Evolutionary conservation across 2,113 vertebrate species (phyloP).

Genomic region (Delphinapterus leucas): DNA sequence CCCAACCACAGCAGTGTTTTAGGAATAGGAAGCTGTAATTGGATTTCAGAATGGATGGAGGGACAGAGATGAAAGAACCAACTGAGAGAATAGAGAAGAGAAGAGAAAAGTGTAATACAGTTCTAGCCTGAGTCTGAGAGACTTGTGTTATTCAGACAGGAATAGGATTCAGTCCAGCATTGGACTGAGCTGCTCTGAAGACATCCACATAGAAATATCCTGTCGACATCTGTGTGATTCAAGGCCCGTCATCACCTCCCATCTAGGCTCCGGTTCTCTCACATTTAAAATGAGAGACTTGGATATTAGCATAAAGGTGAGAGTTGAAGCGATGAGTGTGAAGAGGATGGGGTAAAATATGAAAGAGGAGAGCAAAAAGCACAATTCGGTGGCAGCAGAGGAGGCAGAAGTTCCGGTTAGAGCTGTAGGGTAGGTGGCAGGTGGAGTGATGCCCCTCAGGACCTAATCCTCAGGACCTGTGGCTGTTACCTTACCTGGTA

Average conservation of each 20-base stretch:
- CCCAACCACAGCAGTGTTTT: neutral
- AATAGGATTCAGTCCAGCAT: neutral
- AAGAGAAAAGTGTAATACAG: neutral
- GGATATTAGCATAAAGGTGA: neutral
- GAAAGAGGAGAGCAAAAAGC: neutral
- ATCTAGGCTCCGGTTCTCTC: neutral
- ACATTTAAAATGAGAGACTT: neutral
- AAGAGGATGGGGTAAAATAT: neutral
- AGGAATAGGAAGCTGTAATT: neutral
- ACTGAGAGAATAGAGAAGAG: neutral
- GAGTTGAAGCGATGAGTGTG: neutral
- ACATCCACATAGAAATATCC: neutral
- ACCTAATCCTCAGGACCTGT: neutral
- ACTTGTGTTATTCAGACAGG: neutral
- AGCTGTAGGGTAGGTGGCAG: neutral
- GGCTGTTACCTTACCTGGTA: neutral
- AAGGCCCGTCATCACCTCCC: neutral
- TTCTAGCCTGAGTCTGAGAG: neutral
- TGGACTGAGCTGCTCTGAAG: neutral
- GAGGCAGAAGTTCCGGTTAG: neutral
- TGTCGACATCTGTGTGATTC: neutral
- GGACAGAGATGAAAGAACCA: neutral
- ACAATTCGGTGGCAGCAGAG: neutral
- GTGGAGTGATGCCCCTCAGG: too few relatives aligned
- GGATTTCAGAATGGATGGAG: slow-evolving; percentile 8